These are phyloP conservation scores for Bettongia penicillata DNA, from an alignment of 2,113 vertebrate genomes.

Conservation along the genomic window DNA sequence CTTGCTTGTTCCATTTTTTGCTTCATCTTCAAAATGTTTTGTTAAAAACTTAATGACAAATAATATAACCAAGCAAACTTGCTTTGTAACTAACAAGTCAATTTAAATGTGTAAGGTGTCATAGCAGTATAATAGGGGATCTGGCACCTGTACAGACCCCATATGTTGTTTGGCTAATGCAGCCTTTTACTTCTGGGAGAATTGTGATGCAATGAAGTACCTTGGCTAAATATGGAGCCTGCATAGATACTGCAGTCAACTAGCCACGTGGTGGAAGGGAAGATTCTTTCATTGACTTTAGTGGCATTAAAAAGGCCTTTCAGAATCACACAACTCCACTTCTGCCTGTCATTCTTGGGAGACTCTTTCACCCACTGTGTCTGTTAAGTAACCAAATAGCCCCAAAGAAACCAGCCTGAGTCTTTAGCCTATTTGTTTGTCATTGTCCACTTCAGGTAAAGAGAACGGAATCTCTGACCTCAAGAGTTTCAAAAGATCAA, in stretches of 20 bases:
- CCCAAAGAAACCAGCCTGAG: not conserved
- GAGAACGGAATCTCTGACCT: not conserved
- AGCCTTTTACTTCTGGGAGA: not conserved
- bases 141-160: not conserved
- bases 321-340: not conserved
- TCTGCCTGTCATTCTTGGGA: not conserved
- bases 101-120: not conserved
- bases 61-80: not conserved
- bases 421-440: not conserved
- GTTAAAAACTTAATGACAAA: not conserved
- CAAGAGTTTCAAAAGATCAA: not conserved
- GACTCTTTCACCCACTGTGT: not conserved
- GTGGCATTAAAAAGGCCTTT: not conserved
- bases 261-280: not conserved
- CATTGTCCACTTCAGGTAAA: not conserved
- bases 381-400: not conserved
- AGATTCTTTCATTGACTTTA: not conserved
- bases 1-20: not conserved
- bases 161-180: not conserved
- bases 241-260: not conserved
- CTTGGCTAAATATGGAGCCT: not conserved
- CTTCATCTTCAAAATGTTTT: not conserved
- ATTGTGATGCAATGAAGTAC: not conserved
- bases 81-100: not conserved
- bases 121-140: not conserved